These are phyloP conservation scores for Cheilosia urbana DNA, from an alignment of 2,888 invertebrate genomes.

Conservation along the genomic window DNA sequence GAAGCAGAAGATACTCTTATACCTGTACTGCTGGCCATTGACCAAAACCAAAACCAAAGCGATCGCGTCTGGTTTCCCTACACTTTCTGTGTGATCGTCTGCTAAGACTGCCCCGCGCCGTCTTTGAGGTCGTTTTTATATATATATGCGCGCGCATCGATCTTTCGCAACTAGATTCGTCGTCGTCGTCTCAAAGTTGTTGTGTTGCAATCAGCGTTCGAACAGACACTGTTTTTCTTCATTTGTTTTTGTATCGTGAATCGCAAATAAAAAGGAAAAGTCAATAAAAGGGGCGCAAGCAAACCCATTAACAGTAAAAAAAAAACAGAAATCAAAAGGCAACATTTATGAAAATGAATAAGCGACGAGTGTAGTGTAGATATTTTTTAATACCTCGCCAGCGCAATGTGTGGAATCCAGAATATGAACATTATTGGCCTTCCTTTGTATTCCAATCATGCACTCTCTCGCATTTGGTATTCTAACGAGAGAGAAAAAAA, in stretches of 20 bases:
- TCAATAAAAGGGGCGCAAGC: slow-evolving; percentile 4
- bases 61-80: slow-evolving; percentile 2
- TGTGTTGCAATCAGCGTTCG: slow-evolving; percentile 23
- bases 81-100: slow-evolving; percentile 32
- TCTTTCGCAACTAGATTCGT: slow-evolving; percentile 59
- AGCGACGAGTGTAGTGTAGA: slow-evolving; percentile 13
- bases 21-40: slow-evolving; percentile 59
- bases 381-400: slow-evolving; percentile 12
- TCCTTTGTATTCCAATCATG: slow-evolving; percentile 21
- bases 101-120: slow-evolving; percentile 3
- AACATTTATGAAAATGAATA: slow-evolving; percentile 13
- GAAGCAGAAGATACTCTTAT: slow-evolving; percentile 40
- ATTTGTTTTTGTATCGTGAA: slow-evolving; percentile 33
- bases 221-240: slow-evolving; percentile 10
- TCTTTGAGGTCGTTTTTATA: slow-evolving; percentile 51
- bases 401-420: slow-evolving; percentile 23
- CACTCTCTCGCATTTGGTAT: background rate
- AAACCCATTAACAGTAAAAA: background rate
- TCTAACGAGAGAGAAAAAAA: background rate
- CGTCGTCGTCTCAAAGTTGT: background rate
- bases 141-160: slow-evolving; percentile 47
- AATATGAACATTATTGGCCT: slow-evolving; percentile 35
- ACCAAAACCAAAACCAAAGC: slow-evolving; percentile 71
- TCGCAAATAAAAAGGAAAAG: slow-evolving; percentile 22
- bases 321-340: background rate